A percentile compares a stretch with the other conserved stretches of the same genome.
Evolutionary conservation across 2,797 vertebrate species (phyloP).

Genomic region (Pteropus rufus): DNA sequence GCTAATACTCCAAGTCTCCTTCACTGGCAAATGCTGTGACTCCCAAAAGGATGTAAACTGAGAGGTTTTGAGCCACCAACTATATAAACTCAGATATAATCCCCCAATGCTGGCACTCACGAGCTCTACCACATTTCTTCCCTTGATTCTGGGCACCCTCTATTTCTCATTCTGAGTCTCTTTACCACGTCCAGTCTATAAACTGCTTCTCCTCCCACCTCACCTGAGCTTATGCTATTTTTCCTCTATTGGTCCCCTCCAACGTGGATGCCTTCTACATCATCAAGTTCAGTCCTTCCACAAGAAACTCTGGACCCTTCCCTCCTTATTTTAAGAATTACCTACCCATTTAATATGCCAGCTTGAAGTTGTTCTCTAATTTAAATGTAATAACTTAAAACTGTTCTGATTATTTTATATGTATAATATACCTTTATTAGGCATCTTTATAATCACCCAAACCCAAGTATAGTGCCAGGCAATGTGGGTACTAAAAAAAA

Average conservation of each 20-base stretch:
- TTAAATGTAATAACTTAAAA: slow-evolving; percentile 7
- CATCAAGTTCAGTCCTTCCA: not conserved
- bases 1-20: not conserved
- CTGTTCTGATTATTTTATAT: not conserved
- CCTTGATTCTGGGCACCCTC: not conserved
- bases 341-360: not conserved
- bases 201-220: not conserved
- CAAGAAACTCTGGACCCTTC: not conserved
- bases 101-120: not conserved
- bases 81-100: not conserved
- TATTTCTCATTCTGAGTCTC: not conserved
- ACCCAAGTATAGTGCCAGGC: not conserved
- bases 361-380: not conserved
- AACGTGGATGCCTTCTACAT: not conserved
- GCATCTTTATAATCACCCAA: not conserved
- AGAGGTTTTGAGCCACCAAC: not conserved
- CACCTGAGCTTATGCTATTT: not conserved
- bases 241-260: not conserved
- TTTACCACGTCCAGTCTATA: not conserved
- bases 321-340: not conserved
- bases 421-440: not conserved
- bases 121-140: not conserved
- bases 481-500: not conserved
- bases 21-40: not conserved
- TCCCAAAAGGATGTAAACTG: not conserved